phyloP scores from a whole-genome alignment of 2,113 vertebrate species.

The Nettapus auritus region DNA sequence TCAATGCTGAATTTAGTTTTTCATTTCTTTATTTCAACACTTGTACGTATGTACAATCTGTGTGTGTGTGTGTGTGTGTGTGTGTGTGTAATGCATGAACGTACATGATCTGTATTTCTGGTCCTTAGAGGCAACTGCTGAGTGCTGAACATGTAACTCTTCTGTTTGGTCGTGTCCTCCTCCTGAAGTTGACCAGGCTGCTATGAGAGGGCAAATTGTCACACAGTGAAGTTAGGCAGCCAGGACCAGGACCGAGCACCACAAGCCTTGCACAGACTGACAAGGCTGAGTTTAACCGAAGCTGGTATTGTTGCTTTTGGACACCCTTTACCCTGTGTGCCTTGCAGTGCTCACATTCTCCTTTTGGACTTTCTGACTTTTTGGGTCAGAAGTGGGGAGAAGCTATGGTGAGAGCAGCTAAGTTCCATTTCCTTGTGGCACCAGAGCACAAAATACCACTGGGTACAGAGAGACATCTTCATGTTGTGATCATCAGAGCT shows the following conservation, averaged over 20 bases:
- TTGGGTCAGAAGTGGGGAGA: not conserved
- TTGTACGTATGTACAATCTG: not conserved
- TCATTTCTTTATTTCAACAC: not conserved
- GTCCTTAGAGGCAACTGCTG: not conserved
- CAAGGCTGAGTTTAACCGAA: not conserved
- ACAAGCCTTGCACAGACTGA: not conserved
- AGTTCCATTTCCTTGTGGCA: not conserved
- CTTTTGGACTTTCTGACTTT: not conserved
- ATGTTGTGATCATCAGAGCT: not conserved
- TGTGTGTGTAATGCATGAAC: not conserved
- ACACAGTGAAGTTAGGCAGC: not conserved
- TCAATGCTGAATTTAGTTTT: not conserved
- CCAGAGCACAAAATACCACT: not conserved
- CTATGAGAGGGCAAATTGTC: not conserved
- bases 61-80: not conserved
- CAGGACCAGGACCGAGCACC: accelerated
- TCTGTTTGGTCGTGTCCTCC: not conserved
- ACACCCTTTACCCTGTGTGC: not conserved
- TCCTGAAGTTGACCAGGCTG: not conserved
- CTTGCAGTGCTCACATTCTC: not conserved
- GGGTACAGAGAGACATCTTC: not conserved
- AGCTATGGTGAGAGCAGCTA: not conserved
- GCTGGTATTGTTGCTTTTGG: not conserved
- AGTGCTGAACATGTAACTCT: not conserved
- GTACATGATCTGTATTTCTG: not conserved